A percentile compares a stretch with the other conserved stretches of the same genome.
Conservation (phyloP, 53 echinoderm and acorn worm genomes). For the Echinometra lucunter region DNA sequence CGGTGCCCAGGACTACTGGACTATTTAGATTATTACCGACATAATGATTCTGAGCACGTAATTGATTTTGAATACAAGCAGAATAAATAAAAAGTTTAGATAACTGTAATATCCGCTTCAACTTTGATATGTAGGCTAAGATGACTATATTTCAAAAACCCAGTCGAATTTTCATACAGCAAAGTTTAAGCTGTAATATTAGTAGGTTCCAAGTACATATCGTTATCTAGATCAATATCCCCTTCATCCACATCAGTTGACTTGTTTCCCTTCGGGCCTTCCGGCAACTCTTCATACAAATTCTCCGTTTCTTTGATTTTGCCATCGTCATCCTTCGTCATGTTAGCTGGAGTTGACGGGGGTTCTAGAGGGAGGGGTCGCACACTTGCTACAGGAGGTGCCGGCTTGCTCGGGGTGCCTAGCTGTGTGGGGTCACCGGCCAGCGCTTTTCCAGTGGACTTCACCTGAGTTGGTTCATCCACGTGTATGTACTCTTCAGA, state of each 20-base stretch:
- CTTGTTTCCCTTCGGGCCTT: neutral
- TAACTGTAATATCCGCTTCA: too few relatives aligned
- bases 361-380: slow-evolving; percentile 31
- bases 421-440: neutral
- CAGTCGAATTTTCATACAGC: too few relatives aligned
- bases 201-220: neutral
- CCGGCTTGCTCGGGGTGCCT: neutral
- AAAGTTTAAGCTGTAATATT: too few relatives aligned
- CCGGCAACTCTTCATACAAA: slow-evolving; percentile 30
- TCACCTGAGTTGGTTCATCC: neutral
- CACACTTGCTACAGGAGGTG: slow-evolving; percentile 7
- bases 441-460: neutral
- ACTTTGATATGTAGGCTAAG: too few relatives aligned
- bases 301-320: neutral
- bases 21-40: too few relatives aligned
- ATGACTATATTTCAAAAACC: too few relatives aligned
- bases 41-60: too few relatives aligned
- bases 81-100: too few relatives aligned
- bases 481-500: neutral
- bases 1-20: too few relatives aligned
- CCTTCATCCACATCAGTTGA: neutral
- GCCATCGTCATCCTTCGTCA: neutral
- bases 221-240: neutral
- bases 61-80: too few relatives aligned
- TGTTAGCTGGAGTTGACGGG: neutral